These are phyloP conservation scores for Rhinopomastus cyanomelas DNA, from an alignment of 2,113 vertebrate genomes.

Conservation along the genomic window DNA sequence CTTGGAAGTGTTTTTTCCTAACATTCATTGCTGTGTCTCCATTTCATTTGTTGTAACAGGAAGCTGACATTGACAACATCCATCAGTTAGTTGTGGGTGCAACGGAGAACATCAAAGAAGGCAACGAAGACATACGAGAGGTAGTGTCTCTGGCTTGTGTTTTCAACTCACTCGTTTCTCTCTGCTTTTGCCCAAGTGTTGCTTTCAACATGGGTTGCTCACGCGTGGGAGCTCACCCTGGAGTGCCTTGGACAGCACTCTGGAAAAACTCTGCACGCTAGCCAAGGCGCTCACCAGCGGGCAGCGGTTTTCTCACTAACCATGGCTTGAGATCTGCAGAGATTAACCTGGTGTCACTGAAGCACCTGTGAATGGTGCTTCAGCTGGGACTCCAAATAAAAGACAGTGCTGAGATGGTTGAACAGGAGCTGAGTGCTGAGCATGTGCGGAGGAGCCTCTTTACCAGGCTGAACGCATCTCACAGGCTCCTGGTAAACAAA, in stretches of 20 bases:
- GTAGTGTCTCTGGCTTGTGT: conserved; percentile 54
- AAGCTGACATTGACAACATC: conserved; percentile 91
- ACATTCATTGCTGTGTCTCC: background rate
- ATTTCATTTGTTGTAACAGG: conserved; percentile 73
- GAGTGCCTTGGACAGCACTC: background rate
- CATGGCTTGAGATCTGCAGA: background rate
- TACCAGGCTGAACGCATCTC: background rate
- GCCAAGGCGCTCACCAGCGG: background rate
- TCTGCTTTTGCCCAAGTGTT: background rate
- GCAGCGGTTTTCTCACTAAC: background rate
- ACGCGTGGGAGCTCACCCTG: accelerated
- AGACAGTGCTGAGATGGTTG: background rate
- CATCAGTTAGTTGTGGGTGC: conserved; percentile 95
- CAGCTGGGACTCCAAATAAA: background rate
- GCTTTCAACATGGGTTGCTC: background rate
- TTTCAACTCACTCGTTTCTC: background rate
- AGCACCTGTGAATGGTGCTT: background rate
- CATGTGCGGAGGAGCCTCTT: background rate
- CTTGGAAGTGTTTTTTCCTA: background rate
- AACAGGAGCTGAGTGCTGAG: background rate
- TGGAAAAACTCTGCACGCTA: background rate
- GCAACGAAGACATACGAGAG: conserved; percentile 98
- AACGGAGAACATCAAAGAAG: conserved; percentile 97
- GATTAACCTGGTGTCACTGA: background rate
- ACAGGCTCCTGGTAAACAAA: background rate